Conservation (phyloP, 2,888 invertebrate species). For the Chalcosyrphus nemorum region DNA sequence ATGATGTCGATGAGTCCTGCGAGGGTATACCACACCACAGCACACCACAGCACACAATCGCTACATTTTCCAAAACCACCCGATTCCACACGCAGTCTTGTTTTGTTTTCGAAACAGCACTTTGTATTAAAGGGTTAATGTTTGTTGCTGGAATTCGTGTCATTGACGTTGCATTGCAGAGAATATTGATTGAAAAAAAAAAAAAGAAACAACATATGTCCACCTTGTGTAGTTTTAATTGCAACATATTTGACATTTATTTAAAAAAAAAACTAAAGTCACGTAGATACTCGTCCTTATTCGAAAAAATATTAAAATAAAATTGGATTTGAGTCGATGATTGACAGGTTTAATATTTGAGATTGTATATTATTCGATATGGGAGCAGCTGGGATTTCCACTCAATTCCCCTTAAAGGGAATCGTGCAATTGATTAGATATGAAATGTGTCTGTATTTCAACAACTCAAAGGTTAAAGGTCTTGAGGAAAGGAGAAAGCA, state of each 20-base stretch:
- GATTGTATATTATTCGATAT: neutral
- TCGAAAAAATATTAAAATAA: neutral
- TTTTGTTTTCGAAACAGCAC: constrained; percentile 35
- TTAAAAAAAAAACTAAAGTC: constrained; percentile 44
- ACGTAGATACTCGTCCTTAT: neutral
- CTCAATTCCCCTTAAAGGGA: neutral
- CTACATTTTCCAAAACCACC: neutral
- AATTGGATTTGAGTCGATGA: constrained; percentile 24
- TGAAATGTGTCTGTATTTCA: neutral
- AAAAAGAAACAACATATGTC: neutral
- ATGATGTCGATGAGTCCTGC: constrained; percentile 52
- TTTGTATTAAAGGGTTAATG: neutral
- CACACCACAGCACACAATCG: no score
- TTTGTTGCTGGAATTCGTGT: constrained; percentile 13
- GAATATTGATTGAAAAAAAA: neutral
- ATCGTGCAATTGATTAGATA: neutral
- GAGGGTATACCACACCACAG: neutral
- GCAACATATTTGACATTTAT: constrained; percentile 61
- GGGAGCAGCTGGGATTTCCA: neutral
- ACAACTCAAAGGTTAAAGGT: no score
- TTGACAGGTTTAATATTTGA: constrained; percentile 28
- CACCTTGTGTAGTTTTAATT: constrained; percentile 45
- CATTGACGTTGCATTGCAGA: constrained; percentile 3
- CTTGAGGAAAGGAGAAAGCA: no score
- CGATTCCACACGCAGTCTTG: neutral